Evolutionary conservation across 2,113 vertebrate genomes (phyloP), one percentile per base, ranked within the genome.

Genomic region (Corynorhinus townsendii): DNA sequence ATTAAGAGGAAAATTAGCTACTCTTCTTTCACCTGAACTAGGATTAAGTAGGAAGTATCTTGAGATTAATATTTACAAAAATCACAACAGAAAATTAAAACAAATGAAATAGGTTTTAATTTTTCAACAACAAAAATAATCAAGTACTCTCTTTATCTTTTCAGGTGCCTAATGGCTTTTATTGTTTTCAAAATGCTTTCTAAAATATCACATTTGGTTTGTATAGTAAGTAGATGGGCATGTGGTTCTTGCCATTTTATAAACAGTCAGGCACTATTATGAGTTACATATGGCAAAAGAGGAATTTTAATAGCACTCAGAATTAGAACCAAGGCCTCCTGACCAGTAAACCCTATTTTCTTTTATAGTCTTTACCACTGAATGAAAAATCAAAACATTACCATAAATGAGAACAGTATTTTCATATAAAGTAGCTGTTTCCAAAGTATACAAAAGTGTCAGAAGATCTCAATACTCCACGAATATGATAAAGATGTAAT

Each of bases 61-160:
- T 56, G 40, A 71, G 45, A 56, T 77, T 92, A 35, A 54, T 54
- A 83, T 19, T 89, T 92, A 72, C 47, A 92, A 92, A 92, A 84
- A 26, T 49, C 49, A 1, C 43, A 69, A 62, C 15, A 64, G 16
- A 76, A 11, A 84, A 6, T 85, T 76, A 86, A 80, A 75, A 85
- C 19, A 73, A 10, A 52, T 72, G 19, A 24, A 80, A 76, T 2
- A 86, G 22, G 11, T 49, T 73, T 95, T 77, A 92, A 89, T 72
- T 81, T 93, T 72, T 84, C 47, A 86, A 66, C 35, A 84, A 47
- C 11, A 86, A 80, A 86, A 86, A 89, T 40, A 86, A 81, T 35
- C 5, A 88, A 83, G 11, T 7, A 87, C 17, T 56, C 19, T 93
- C 54, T 73, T 84, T 64, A 54, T 2, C 30, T 92, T 38, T 80